A percentile compares a stretch with the other conserved stretches of the same genome.
phyloP scores from a whole-genome alignment of 2,888 invertebrate genomes.

The Dorcus parallelipipedus region DNA sequence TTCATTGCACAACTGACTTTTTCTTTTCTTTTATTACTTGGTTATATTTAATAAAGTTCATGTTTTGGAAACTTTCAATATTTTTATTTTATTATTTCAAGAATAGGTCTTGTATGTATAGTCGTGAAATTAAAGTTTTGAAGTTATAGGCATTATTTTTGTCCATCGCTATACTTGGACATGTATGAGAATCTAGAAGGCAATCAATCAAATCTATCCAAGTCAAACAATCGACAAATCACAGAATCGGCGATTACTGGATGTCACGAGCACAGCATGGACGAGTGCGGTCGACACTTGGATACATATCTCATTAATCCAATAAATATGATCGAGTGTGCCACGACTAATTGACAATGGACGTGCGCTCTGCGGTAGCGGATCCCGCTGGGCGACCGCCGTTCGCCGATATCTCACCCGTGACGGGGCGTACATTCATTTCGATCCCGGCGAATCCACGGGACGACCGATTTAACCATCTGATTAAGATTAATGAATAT shows the following conservation, averaged over 20 bases:
- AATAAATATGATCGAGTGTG: constrained; percentile 44
- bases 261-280: constrained; percentile 14
- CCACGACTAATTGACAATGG: constrained; percentile 44
- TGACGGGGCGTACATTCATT: constrained; percentile 22
- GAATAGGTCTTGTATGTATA: no score
- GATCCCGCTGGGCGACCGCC: constrained; percentile 31
- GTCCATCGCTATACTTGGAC: not conserved
- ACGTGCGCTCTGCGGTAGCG: constrained; percentile 32
- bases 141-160: no score
- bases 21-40: no score
- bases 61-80: no score
- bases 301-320: constrained; percentile 45
- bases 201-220: constrained; percentile 12
- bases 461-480: not conserved
- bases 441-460: not conserved
- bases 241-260: constrained; percentile 2
- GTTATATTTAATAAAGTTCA: no score
- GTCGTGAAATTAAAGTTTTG: no score
- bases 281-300: constrained; percentile 42
- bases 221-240: constrained; percentile 14
- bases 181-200: not conserved
- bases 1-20: no score
- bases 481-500: constrained; percentile 14
- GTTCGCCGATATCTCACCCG: constrained; percentile 21
- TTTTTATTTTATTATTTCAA: no score